phyloP scores from a whole-genome alignment of 2,888 invertebrate genomes.

The Frankliniella intonsa region DNA sequence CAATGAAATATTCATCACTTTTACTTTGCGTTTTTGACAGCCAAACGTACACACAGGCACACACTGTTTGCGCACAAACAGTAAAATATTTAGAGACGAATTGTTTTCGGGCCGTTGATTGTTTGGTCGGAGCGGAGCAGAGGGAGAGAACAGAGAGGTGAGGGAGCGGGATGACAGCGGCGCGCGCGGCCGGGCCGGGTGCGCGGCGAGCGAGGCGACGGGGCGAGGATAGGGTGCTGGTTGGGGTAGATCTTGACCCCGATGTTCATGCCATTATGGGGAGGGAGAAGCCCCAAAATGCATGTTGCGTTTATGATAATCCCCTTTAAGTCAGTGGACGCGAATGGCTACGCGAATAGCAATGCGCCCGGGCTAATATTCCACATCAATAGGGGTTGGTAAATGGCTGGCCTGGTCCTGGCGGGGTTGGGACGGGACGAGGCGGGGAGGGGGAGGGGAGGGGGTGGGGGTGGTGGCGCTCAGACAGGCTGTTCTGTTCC shows the following conservation, averaged over 20 bases:
- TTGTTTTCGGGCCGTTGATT: background rate
- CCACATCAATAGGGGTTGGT: background rate
- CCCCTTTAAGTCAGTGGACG: constrained; percentile 22
- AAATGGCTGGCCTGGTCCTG: background rate
- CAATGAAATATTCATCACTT: constrained; percentile 6
- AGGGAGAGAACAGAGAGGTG: too few species aligned
- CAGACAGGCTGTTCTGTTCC: background rate
- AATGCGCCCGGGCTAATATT: background rate
- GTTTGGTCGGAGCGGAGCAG: background rate
- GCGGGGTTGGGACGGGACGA: background rate
- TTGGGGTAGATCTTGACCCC: constrained; percentile 22
- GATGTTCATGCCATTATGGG: background rate
- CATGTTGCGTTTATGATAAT: constrained; percentile 27
- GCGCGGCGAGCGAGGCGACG: background rate
- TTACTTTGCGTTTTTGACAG: background rate
- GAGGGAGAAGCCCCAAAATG: constrained; percentile 19
- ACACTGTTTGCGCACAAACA: background rate
- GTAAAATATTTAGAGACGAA: constrained; percentile 11
- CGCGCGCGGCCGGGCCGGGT: too few species aligned
- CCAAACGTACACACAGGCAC: background rate
- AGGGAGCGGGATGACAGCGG: too few species aligned
- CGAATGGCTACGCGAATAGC: background rate
- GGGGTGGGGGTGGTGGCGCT: background rate
- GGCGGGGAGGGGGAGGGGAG: background rate
- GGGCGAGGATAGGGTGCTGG: background rate